phyloP scores from a whole-genome alignment of 1,140 invertebrate genomes.

The Drosophila ambigua region DNA sequence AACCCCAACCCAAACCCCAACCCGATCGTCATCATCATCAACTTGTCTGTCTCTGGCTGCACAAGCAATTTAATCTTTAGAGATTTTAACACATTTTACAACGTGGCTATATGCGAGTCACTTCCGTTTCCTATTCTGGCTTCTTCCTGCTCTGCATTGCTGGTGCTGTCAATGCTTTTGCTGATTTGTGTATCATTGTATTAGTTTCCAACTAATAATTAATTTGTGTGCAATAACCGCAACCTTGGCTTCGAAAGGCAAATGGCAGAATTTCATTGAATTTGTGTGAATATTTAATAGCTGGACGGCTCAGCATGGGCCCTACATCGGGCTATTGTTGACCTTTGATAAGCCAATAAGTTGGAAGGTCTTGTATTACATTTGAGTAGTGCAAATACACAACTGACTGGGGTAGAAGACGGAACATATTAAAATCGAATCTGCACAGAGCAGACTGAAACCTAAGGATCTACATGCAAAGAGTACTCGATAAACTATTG shows the following conservation, averaged over 20 bases:
- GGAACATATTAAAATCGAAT: too few species aligned
- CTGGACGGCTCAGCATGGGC: slow-evolving; percentile 15
- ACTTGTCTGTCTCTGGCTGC: slow-evolving; percentile 37
- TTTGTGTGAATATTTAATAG: slow-evolving; percentile 60
- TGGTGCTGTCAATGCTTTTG: slow-evolving; percentile 14
- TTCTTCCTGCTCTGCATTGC: slow-evolving; percentile 24
- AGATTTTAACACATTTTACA: slow-evolving; percentile 73
- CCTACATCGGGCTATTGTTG: slow-evolving; percentile 12
- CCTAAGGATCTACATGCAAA: background rate
- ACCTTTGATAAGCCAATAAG: slow-evolving; percentile 10
- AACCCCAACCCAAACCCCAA: background rate
- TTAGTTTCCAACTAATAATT: slow-evolving; percentile 58
- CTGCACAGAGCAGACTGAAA: too few species aligned
- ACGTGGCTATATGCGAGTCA: slow-evolving; percentile 7
- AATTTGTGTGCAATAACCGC: slow-evolving; percentile 63
- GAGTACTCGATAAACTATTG: background rate
- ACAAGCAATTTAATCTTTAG: slow-evolving; percentile 70
- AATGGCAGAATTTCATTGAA: slow-evolving; percentile 54
- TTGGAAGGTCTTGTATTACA: background rate
- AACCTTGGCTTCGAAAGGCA: slow-evolving; percentile 32
- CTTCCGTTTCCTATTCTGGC: slow-evolving; percentile 47
- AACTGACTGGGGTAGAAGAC: too few species aligned
- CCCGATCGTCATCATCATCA: slow-evolving; percentile 3
- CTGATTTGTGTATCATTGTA: slow-evolving; percentile 11
- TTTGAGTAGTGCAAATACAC: too few species aligned